Conservation (phyloP, 1,140 invertebrate genomes). For the Manduca sexta region DNA sequence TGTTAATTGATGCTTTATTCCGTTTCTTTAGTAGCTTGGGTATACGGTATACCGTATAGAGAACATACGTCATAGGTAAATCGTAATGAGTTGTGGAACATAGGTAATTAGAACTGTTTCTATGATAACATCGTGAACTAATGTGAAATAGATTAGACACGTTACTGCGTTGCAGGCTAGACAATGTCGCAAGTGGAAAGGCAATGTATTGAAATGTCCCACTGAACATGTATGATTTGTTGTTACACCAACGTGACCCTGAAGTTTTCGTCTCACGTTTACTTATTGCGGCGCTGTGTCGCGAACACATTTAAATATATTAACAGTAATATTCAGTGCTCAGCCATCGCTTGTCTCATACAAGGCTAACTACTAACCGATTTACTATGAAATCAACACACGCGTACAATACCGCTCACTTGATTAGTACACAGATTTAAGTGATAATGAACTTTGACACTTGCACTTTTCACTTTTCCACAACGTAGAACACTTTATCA, state of each 20-base stretch:
- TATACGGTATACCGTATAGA: too few species aligned
- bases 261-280: conserved; percentile 28
- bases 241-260: conserved; percentile 26
- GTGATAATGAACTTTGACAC: conserved; percentile 53
- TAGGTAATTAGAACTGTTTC: not conserved
- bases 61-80: too few species aligned
- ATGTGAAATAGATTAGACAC: conserved; percentile 20
- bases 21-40: too few species aligned
- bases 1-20: too few species aligned
- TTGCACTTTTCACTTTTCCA: conserved; percentile 27
- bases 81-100: not conserved
- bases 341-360: conserved; percentile 23
- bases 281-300: conserved; percentile 38
- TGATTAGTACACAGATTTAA: conserved; percentile 30
- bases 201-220: conserved; percentile 8
- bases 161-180: conserved; percentile 7
- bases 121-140: conserved; percentile 3
- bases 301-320: conserved; percentile 50
- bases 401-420: conserved; percentile 41
- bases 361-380: conserved; percentile 55
- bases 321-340: conserved; percentile 39
- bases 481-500: conserved; percentile 12
- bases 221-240: not conserved
- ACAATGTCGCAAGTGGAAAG: conserved; percentile 8
- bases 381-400: conserved; percentile 43